Evolutionary conservation across 2,888 invertebrate genomes (phyloP).

Genomic region (Drosophila paracracens): DNA sequence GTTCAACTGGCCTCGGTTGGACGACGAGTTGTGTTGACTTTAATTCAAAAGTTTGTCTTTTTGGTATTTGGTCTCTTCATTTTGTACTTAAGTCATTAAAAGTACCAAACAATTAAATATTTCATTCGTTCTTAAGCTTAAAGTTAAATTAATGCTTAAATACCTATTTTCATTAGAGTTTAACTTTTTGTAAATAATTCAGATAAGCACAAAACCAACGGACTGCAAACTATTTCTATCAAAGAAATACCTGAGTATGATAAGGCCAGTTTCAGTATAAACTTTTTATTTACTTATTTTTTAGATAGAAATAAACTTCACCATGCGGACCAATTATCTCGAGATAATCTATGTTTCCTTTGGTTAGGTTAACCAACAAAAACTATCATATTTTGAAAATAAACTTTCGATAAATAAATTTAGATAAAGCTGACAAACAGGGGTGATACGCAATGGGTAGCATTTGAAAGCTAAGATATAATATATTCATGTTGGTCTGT

Average conservation of each 20-base stretch:
- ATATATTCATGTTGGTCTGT: slow-evolving; percentile 4
- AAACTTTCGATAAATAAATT: neutral
- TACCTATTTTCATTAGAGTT: neutral
- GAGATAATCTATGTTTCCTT: neutral
- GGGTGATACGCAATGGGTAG: neutral
- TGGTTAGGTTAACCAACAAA: neutral
- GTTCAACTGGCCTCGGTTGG: neutral
- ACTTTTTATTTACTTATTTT: neutral
- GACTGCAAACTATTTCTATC: neutral
- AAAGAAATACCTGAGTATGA: neutral
- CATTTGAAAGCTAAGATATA: neutral
- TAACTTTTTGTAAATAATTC: neutral
- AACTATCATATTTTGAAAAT: neutral
- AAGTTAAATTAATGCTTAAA: neutral
- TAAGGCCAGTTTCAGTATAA: neutral
- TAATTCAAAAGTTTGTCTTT: neutral
- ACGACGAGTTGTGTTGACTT: neutral
- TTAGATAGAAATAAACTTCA: neutral
- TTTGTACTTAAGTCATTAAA: neutral
- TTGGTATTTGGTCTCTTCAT: neutral
- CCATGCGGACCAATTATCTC: neutral
- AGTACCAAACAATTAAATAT: neutral
- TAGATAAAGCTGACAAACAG: neutral
- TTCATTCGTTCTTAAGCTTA: neutral
- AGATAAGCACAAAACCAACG: neutral